Conservation (phyloP, 2,888 invertebrate genomes). For the Heteromurus nitidus region DNA sequence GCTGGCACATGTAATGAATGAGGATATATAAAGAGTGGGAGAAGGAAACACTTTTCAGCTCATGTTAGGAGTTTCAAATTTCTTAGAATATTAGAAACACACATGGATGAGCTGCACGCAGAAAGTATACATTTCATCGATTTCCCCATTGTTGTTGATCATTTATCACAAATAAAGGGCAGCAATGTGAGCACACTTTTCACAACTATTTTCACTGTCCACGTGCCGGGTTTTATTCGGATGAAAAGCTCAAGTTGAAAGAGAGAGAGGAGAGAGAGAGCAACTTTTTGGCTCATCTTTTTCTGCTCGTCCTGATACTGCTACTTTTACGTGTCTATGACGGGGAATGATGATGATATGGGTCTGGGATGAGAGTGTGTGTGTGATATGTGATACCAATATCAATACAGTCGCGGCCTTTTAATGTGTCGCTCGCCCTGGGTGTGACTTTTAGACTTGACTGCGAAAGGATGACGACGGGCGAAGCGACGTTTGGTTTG, state of each 20-base stretch:
- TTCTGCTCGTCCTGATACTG: constrained; percentile 10
- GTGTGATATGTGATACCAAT: constrained; percentile 25
- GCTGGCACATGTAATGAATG: too few species aligned
- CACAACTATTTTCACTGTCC: constrained; percentile 28
- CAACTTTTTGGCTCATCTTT: constrained; percentile 17
- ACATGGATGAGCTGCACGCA: too few species aligned
- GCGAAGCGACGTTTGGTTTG: constrained; percentile 32
- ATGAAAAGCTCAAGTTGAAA: constrained; percentile 2
- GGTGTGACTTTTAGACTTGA: constrained; percentile 43
- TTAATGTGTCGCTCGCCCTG: constrained; percentile 23
- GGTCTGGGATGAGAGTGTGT: constrained; percentile 17
- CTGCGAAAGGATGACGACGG: constrained; percentile 22
- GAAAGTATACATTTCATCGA: constrained; percentile 8
- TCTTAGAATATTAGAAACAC: neutral
- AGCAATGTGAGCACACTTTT: constrained; percentile 23
- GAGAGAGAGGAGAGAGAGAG: too few species aligned
- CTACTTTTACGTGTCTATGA: neutral
- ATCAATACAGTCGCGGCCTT: neutral
- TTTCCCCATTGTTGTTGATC: constrained; percentile 2
- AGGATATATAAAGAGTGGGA: too few species aligned
- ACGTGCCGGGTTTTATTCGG: constrained; percentile 45
- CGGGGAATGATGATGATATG: constrained; percentile 33
- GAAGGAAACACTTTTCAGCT: too few species aligned
- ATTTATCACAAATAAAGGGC: constrained; percentile 17
- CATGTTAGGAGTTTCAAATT: neutral